Evolutionary conservation across 2,797 vertebrate species (phyloP), one percentile per base, ranked within the genome.

Genomic region (Ctenochaetus hawaiiensis): DNA sequence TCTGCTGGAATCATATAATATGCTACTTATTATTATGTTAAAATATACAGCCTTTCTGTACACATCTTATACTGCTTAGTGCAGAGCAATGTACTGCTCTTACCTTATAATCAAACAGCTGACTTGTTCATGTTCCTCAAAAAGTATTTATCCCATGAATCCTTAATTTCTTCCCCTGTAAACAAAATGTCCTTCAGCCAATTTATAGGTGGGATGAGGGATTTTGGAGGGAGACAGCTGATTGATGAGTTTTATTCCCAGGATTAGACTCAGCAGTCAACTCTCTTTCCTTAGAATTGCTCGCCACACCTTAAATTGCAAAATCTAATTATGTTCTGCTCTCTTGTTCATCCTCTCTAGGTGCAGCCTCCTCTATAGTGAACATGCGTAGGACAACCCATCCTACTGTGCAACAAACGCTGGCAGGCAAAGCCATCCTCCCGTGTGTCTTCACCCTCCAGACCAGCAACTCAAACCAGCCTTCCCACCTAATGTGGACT

Each of bases 401-500:
- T 52, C 93, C 81, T 8, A 54, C 94, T 0, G 66, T 96, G 1
- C 91, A 89, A 0, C 95, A 94, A 8, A 91, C 92, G 2, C 92
- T 98, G 81, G 96, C 97, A 0, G 96, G 96, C 87, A 89, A 94
- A 12, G 96, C 93, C 22, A 84, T 94, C 39, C 94, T 99, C 23
- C 97, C 97, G 37, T 99, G 97, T 83, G 91, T 96, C 86, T 97
- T 97, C 87, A 91, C 94, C 2, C 93, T 97, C 45, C 91, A 89
- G 16, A 83, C 80, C 83, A 67, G 83, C 1, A 72, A 89, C 54
- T 74, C 80, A 1, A 54, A 68, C 3, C 94, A 94, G 48, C 85
- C 89, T 0, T 94, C 96, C 0, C 96, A 95, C 2, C 87, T 99
- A 85, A 95, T 96, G 90, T 99, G 98, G 98, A 98, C 96, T 85